Conservation (phyloP, 2,888 invertebrate species). For the Mycalesis mineus region DNA sequence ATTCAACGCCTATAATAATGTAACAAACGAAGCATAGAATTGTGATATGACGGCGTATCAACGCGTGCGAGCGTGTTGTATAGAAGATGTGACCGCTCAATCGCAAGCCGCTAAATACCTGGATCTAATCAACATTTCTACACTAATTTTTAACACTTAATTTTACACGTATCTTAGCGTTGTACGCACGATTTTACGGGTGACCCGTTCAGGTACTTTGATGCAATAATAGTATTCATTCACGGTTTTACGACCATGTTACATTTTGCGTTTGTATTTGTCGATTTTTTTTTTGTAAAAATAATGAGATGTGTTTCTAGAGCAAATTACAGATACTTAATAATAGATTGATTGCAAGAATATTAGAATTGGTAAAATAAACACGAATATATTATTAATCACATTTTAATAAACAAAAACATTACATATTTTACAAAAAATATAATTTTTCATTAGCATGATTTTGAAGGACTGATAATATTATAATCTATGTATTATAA, state of each 20-base stretch:
- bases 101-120: constrained; percentile 71
- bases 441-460: too few relatives aligned
- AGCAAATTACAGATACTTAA: too few relatives aligned
- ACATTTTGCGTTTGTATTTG: too few relatives aligned
- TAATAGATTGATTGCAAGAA: too few relatives aligned
- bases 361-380: too few relatives aligned
- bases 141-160: constrained; percentile 78
- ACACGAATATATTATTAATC: too few relatives aligned
- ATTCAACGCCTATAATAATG: constrained; percentile 70
- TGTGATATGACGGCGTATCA: constrained; percentile 68
- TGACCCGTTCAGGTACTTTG: constrained; percentile 28
- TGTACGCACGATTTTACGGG: constrained; percentile 67
- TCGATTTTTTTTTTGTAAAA: too few relatives aligned
- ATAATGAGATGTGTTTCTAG: too few relatives aligned
- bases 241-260: constrained; percentile 20
- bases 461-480: too few relatives aligned
- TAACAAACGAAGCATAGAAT: constrained; percentile 72
- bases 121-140: constrained; percentile 76
- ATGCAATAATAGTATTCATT: constrained; percentile 20
- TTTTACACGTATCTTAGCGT: constrained; percentile 76
- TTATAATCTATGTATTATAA: too few relatives aligned
- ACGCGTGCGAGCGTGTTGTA: constrained; percentile 57
- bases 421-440: too few relatives aligned
- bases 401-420: too few relatives aligned
- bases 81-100: constrained; percentile 69